Evolutionary conservation across 2,888 invertebrate species (phyloP).

Genomic region (Brachyopa scutellaris): DNA sequence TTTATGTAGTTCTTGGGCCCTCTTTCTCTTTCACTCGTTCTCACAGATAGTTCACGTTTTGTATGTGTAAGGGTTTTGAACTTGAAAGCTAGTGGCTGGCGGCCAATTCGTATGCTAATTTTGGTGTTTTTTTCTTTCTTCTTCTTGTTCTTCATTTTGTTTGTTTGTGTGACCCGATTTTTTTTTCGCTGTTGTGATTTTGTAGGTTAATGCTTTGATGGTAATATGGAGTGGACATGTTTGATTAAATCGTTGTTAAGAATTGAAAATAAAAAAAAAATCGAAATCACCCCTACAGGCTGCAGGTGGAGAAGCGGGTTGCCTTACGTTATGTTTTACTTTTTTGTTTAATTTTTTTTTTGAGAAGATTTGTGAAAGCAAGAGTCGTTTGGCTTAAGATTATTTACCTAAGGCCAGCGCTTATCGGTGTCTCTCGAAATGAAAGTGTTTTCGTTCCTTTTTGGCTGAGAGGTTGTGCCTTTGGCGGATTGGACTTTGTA

Average conservation of each 20-base stretch:
- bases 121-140: neutral
- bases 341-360: neutral
- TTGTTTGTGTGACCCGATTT: neutral
- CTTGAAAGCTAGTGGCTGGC: conserved; percentile 29
- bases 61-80: conserved; percentile 24
- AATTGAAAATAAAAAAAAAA: neutral
- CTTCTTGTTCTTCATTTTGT: neutral
- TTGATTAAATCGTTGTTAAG: conserved; percentile 34
- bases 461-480: conserved; percentile 1
- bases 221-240: conserved; percentile 26
- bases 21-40: neutral
- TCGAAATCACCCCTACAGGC: too few species aligned
- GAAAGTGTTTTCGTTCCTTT: conserved; percentile 48
- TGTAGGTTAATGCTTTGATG: conserved; percentile 13
- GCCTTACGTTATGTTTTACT: too few species aligned
- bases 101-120: conserved; percentile 28
- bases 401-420: conserved; percentile 31
- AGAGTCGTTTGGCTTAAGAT: conserved; percentile 38
- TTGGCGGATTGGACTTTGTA: conserved; percentile 21
- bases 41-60: neutral
- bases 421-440: conserved; percentile 50
- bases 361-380: conserved; percentile 48
- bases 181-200: neutral
- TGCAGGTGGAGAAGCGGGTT: conserved; percentile 20
- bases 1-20: neutral